Evolutionary conservation across 2,113 vertebrate species (phyloP).

Genomic region (Progne subis): DNA sequence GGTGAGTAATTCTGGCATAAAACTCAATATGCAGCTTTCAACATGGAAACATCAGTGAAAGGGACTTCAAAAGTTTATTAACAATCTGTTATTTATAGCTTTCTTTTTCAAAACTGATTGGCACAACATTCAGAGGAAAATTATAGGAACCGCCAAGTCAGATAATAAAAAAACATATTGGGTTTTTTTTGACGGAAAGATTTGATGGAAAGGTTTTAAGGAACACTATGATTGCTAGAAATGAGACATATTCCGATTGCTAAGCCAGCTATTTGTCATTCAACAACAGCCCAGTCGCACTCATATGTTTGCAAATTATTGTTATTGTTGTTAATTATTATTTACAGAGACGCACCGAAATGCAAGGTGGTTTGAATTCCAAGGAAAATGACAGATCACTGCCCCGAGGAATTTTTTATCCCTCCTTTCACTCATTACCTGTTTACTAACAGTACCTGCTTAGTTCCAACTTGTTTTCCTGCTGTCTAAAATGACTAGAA

Average conservation of each 20-base stretch:
- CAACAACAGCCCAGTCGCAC: slow-evolving; percentile 1
- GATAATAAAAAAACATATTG: not conserved
- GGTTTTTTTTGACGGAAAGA: not conserved
- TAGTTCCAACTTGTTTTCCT: slow-evolving; percentile 54
- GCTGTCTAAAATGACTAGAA: slow-evolving; percentile 45
- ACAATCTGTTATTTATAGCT: slow-evolving; percentile 55
- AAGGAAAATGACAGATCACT: not conserved
- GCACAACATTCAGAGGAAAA: slow-evolving; percentile 41
- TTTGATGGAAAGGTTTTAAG: slow-evolving; percentile 6
- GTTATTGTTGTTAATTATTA: slow-evolving; percentile 58
- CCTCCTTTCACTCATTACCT: slow-evolving; percentile 47
- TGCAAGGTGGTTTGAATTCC: slow-evolving; percentile 47
- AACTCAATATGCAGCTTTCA: slow-evolving; percentile 27
- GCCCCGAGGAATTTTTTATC: not conserved
- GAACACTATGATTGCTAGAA: not conserved
- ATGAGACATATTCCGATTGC: not conserved
- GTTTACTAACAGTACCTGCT: slow-evolving; percentile 17
- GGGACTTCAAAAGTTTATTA: slow-evolving; percentile 55
- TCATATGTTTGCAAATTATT: slow-evolving; percentile 53
- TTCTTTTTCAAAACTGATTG: slow-evolving; percentile 20
- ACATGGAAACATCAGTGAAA: slow-evolving; percentile 43
- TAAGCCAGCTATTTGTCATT: slow-evolving; percentile 15
- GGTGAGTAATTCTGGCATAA: slow-evolving; percentile 49
- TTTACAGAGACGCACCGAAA: slow-evolving; percentile 21
- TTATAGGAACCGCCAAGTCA: slow-evolving; percentile 1